A percentile compares a stretch with the other conserved stretches of the same genome.
Conservation (phyloP, 2,888 invertebrate genomes). For the Cryptophagus acutangulus region DNA sequence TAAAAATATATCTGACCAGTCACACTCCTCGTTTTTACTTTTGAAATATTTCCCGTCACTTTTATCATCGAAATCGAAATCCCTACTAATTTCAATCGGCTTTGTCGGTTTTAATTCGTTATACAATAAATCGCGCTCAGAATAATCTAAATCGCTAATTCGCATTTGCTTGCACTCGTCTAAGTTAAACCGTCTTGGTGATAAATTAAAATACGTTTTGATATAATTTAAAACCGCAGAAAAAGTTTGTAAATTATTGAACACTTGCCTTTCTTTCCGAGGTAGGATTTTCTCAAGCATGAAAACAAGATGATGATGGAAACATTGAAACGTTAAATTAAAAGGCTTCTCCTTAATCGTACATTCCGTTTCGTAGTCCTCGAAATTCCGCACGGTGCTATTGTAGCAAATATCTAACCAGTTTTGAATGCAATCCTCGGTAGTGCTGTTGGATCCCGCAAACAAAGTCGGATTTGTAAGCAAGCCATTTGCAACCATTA, state of each 20-base stretch:
- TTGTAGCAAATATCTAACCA: slow-evolving; percentile 71
- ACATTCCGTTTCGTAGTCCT: slow-evolving; percentile 19
- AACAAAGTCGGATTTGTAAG: slow-evolving; percentile 89
- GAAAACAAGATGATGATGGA: slow-evolving; percentile 94
- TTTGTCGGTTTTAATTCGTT: slow-evolving; percentile 26
- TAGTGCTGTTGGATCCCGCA: slow-evolving; percentile 65
- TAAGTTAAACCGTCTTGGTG: slow-evolving; percentile 40
- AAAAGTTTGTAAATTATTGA: slow-evolving; percentile 71
- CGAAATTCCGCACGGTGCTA: slow-evolving; percentile 43
- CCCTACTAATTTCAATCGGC: slow-evolving; percentile 10
- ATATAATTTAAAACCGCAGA: slow-evolving; percentile 68
- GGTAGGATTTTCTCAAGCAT: slow-evolving; percentile 84
- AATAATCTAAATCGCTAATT: slow-evolving; percentile 33
- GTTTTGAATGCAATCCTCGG: slow-evolving; percentile 69
- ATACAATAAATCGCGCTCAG: slow-evolving; percentile 30
- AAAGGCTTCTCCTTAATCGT: slow-evolving; percentile 51
- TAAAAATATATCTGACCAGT: slow-evolving; percentile 37
- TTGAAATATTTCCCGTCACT: slow-evolving; percentile 41
- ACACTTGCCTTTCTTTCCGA: slow-evolving; percentile 66
- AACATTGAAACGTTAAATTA: slow-evolving; percentile 70
- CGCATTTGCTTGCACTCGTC: slow-evolving; percentile 31
- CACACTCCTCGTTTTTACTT: slow-evolving; percentile 31
- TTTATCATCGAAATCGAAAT: slow-evolving; percentile 23
- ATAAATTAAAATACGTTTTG: slow-evolving; percentile 53
- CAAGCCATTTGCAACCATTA: slow-evolving; percentile 91